Base-by-base conservation (phyloP, 2,888 invertebrate genomes). In the Abrostola triplasia region DNA sequence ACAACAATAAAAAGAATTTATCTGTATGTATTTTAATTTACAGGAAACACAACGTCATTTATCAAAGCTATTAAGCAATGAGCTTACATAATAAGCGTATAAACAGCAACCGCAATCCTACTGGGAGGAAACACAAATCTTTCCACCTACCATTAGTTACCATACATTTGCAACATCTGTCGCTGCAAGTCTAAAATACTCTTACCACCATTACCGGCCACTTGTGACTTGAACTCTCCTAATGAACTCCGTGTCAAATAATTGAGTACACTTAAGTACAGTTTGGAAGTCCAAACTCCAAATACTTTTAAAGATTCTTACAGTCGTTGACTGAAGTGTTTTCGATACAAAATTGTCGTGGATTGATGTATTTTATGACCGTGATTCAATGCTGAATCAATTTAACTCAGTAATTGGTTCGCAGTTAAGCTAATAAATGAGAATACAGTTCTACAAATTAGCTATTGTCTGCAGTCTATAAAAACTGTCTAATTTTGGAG, bases 171-270 rank as follows among this genome's bases (percentile, higher is more conserved):
- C 42, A 44, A 59, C 69, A 69, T 66, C 53, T 70, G 65, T 59
- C 60, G 60, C 58, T 65, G 55, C 36, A 44, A 65, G 64, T 73
- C 50, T 70, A 65, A 73, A 71, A 74, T 73, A 70, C 62, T 49
- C 75, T 81, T 71, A 64, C 57, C 59, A 56, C 67, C 78, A 77
- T 86, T 84, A 85, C 69, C 64, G 67, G 71, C 74, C 76, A 82
- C 83, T 85, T 79, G 78, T 67, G 65, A 71, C 72, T 79, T 70
- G 64, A 73, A 78, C 77, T 73, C 77, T 71, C 69, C 65, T 82
- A 84, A 86, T 81, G 80, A 84, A 77, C 79, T 76, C 71, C 65
- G 62, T 79, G 78, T 81, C 75, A 81, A 79, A 70, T 73, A 70
- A 66, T 67, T 65, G 56, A 72, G 60, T 54, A 53, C 54, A 61